phyloP scores from a whole-genome alignment of 2,113 vertebrate genomes.

The Nibea albiflora region DNA sequence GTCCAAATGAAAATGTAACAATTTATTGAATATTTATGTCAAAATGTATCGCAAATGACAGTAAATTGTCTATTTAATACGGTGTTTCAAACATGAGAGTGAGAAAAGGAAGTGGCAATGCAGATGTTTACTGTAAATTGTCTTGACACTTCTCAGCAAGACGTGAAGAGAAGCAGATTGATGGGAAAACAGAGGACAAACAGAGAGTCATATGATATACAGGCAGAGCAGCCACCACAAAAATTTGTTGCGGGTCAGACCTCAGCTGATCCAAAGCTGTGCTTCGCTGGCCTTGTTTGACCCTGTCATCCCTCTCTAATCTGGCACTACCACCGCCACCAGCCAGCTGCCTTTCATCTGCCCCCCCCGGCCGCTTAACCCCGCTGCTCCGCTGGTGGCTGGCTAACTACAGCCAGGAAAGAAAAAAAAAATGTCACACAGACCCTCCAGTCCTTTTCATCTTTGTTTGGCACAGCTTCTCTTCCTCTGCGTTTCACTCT shows the following conservation, averaged over 20 bases:
- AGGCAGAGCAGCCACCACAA: not conserved
- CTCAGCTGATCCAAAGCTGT: conserved; percentile 27
- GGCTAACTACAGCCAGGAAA: not conserved
- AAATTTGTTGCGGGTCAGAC: conserved; percentile 28
- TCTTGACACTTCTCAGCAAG: not conserved
- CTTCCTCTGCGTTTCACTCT: not conserved
- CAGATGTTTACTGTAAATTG: not conserved
- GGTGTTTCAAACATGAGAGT: not conserved
- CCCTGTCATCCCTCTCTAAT: conserved; percentile 1
- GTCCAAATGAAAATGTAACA: no score
- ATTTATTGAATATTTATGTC: no score
- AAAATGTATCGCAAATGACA: no score
- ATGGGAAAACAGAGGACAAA: not conserved
- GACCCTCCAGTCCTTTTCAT: not conserved
- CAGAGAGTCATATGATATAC: not conserved
- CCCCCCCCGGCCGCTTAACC: not conserved
- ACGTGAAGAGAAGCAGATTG: not conserved
- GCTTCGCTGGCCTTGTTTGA: not conserved
- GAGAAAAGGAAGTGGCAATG: not conserved
- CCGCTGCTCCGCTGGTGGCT: conserved; percentile 11
- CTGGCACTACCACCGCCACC: conserved; percentile 25
- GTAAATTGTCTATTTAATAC: no score
- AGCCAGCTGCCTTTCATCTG: conserved; percentile 32
- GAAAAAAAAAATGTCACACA: not conserved
- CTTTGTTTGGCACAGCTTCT: not conserved